A percentile compares a stretch with the other conserved stretches of the same genome.
phyloP scores from a whole-genome alignment of 2,888 invertebrate species.

The Leucophora obtusa region DNA sequence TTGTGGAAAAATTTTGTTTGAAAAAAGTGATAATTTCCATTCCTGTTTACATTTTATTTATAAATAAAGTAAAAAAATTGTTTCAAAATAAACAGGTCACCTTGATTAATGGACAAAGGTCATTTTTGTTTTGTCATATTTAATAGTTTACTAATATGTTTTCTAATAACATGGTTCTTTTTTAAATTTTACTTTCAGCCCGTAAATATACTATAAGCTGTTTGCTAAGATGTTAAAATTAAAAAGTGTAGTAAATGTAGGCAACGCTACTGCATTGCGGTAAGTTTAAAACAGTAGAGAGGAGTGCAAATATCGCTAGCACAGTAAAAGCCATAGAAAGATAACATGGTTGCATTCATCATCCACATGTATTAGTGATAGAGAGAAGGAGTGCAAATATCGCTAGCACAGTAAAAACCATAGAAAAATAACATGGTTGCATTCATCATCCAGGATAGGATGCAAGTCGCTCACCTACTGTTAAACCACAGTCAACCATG shows the following conservation, averaged over 20 bases:
- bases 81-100: conserved; percentile 33
- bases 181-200: conserved; percentile 30
- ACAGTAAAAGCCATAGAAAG: too few species aligned
- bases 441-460: too few species aligned
- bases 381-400: too few species aligned
- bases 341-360: too few species aligned
- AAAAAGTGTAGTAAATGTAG: conserved; percentile 59
- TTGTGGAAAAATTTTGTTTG: not conserved
- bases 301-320: too few species aligned
- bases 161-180: conserved; percentile 5
- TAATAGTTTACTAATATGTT: conserved; percentile 5
- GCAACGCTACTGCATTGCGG: conserved; percentile 65
- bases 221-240: conserved; percentile 65
- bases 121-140: too few species aligned
- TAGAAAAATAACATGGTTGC: too few species aligned
- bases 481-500: too few species aligned
- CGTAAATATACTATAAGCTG: conserved; percentile 18
- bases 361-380: too few species aligned
- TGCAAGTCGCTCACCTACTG: too few species aligned
- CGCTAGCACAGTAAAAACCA: too few species aligned
- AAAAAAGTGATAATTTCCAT: not conserved
- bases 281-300: conserved; percentile 60
- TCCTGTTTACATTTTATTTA: not conserved
- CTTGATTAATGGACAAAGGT: conserved; percentile 36
- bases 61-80: not conserved